phyloP scores from a whole-genome alignment of 1,140 invertebrate species.

The Plectrocnemia conspersa region DNA sequence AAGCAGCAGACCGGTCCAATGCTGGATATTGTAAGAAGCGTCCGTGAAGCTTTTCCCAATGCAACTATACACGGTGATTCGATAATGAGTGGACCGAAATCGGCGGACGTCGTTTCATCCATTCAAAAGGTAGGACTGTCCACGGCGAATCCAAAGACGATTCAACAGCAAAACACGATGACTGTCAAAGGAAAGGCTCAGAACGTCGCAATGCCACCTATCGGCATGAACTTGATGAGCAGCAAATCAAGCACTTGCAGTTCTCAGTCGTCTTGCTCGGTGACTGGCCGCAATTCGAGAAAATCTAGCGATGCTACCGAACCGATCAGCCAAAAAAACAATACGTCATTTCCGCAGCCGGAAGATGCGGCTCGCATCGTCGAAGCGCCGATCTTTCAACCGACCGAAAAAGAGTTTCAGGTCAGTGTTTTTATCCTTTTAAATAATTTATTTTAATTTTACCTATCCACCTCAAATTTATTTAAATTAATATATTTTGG shows the following conservation, averaged over 20 bases:
- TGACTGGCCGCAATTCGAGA: slow-evolving; percentile 30
- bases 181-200: neutral
- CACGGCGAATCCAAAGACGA: neutral
- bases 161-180: neutral
- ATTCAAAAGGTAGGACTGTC: neutral
- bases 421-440: slow-evolving; percentile 15
- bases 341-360: slow-evolving; percentile 52
- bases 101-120: neutral
- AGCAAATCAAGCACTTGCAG: slow-evolving; percentile 34
- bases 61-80: slow-evolving; percentile 6
- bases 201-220: neutral
- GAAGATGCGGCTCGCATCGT: slow-evolving; percentile 58
- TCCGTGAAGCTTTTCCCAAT: slow-evolving; percentile 14
- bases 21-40: slow-evolving; percentile 18
- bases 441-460: slow-evolving; percentile 1
- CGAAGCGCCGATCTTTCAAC: slow-evolving; percentile 79
- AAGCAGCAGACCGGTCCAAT: slow-evolving; percentile 5
- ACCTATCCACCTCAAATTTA: neutral
- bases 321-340: slow-evolving; percentile 49
- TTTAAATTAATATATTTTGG: neutral
- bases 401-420: slow-evolving; percentile 75
- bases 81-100: neutral
- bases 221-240: neutral
- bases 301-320: slow-evolving; percentile 21
- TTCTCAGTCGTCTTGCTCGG: slow-evolving; percentile 38